Evolutionary conservation across 2,888 invertebrate species (phyloP), one percentile per base, ranked within the genome.

Genomic region (Andrena fulva): DNA sequence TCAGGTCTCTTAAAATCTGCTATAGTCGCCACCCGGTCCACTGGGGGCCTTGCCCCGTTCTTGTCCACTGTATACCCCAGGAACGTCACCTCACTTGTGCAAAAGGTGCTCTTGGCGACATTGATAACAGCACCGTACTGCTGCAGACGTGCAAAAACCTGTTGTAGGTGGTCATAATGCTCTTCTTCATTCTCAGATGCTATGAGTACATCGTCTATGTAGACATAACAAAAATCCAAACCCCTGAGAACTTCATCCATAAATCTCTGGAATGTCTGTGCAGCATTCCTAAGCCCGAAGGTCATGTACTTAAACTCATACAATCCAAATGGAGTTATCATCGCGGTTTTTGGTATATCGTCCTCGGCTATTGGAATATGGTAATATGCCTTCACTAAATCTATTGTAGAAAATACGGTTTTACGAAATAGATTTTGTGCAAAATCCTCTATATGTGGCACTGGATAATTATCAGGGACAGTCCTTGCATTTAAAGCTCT

Each of bases 281-380:
- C 69, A n/a, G 69, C 56, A 56, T 69, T 69, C 8, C 69, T 56
- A 24, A 69, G 27, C 8, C 59, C 59, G 24, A 69, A 69, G 3
- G 59, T 20, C 69, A 73, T 60, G 7, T 20, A 63, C 7, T 20
- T n/a, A 4, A 63, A 63, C 8, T 63, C 63, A 24, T 33, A 63
- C 20, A 91, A 72, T 0, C 92, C 91, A 67, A 91, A 91, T 0
- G 91, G 91, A 16, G 90, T 92, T 6, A 74, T 87, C 5, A 90
- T 87, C 0, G 89, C 91, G 0, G 91, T 91, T 69, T 93, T 92
- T 0, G 52, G 69, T 5, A 90, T 79, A 74, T 91, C 89, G 0
- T 80, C 87, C 6, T 85, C 70, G 0, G 76, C 81, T 10, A 84
- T 84, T 0, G 91, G 91, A 6, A 50, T 50, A 12, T 50, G 50